These are phyloP conservation scores for Chironex yamaguchii DNA, from an alignment of 30 jellyfish, hydroid and myxozoan species.

Conservation along the genomic window DNA sequence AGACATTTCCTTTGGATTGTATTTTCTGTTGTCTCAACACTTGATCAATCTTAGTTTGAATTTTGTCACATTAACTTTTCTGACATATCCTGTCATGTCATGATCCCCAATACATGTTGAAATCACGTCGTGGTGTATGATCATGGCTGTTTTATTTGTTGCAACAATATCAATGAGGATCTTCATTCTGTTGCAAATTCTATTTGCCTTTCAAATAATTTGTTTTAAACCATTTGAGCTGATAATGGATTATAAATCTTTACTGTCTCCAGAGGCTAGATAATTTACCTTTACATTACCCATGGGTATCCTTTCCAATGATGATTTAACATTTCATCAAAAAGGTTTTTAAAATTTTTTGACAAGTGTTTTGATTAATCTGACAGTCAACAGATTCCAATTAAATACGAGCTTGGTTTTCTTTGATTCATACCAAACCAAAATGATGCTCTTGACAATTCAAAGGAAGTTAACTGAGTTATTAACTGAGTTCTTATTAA, in stretches of 20 bases:
- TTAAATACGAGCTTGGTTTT: constrained; percentile 47
- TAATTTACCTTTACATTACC: constrained; percentile 77
- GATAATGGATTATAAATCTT: constrained; percentile 22
- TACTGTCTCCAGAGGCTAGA: constrained; percentile 53
- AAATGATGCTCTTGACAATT: too few relatives aligned
- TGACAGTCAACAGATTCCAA: constrained; percentile 69
- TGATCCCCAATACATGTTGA: constrained; percentile 61
- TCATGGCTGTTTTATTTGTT: constrained; percentile 44
- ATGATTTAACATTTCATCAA: too few relatives aligned
- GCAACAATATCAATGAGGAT: constrained; percentile 49
- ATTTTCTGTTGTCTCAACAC: constrained; percentile 59
- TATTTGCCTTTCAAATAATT: constrained; percentile 23
- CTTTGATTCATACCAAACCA: constrained; percentile 66
- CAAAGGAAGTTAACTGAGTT: too few relatives aligned
- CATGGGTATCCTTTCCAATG: constrained; percentile 61
- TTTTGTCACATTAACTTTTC: constrained; percentile 31
- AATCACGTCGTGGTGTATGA: constrained; percentile 42
- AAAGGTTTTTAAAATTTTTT: too few relatives aligned
- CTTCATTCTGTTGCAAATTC: constrained; percentile 24
- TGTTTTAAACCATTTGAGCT: constrained; percentile 44
- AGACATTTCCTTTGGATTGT: constrained; percentile 43
- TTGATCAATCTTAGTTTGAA: constrained; percentile 12
- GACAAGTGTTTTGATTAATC: constrained; percentile 50
- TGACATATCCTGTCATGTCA: constrained; percentile 68
- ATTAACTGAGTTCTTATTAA: too few relatives aligned